These are phyloP conservation scores for Catamblyrhynchus diadema DNA, from an alignment of 2,797 vertebrate species.

Conservation along the genomic window DNA sequence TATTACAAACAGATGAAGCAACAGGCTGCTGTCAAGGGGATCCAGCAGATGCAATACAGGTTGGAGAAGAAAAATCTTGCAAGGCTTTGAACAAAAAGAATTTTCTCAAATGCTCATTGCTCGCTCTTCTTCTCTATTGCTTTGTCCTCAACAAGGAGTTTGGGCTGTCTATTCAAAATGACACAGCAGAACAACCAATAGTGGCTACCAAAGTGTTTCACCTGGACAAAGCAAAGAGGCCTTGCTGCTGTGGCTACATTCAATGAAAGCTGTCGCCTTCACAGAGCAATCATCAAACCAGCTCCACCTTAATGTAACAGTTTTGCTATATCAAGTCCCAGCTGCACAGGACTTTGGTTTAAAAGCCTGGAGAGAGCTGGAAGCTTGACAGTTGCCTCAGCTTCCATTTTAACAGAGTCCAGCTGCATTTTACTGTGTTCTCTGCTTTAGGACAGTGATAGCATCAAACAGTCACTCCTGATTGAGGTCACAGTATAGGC, in stretches of 20 bases:
- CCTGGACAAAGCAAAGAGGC: neutral
- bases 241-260: neutral
- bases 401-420: neutral
- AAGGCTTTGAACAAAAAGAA: neutral
- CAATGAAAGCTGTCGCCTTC: neutral
- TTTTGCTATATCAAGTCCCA: neutral
- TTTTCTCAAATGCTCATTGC: neutral
- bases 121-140: neutral
- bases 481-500: neutral
- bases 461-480: neutral
- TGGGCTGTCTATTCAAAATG: neutral
- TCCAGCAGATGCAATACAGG: constrained; percentile 14
- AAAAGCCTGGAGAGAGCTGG: neutral
- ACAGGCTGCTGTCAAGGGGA: constrained; percentile 26
- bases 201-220: neutral
- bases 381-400: neutral
- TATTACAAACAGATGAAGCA: constrained; percentile 70
- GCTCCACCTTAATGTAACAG: neutral
- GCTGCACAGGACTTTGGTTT: neutral
- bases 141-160: neutral
- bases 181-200: neutral
- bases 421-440: neutral
- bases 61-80: constrained; percentile 1
- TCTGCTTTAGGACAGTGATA: neutral
- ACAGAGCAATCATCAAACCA: neutral